Base-by-base conservation (phyloP, 2,888 invertebrate genomes). In the Drosophila flavopinicola region DNA sequence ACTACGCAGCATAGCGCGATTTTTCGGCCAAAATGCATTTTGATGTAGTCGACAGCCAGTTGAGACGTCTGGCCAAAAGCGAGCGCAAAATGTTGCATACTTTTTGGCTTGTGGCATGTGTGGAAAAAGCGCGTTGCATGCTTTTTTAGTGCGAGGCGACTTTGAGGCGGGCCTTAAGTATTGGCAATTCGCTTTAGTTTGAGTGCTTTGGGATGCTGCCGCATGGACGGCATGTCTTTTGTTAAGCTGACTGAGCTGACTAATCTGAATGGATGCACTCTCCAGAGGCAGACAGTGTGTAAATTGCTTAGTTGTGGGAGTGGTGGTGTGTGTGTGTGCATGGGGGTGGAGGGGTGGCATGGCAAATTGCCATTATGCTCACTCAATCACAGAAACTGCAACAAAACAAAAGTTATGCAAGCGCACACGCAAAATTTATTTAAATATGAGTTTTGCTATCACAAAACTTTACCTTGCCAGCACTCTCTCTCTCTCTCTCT, bases 21-120 rank as follows among this genome's bases (percentile, higher is more conserved):
- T 79, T 77, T 77, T 75, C 71, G 74, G 48, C 25, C 64, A 80
- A 80, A 84, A 84, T 84, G 83, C 83, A 85, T 84, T 84, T 84
- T 85, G 86, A 85, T 84, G 76, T 80, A 85, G 74, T 80, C 57
- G 70, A 45, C 61, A 41, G 59, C 35, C 56, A 51, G 56, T 59
- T 61, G 63, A 65, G 58, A 69, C 49, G 45, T 68, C 69, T 59
- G 58, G 38, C 47, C 24, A 42, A 59, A 38, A 57, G 41, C 49
- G 33, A 39, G 30, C 23, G 41, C 37, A 61, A 66, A 4, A 45
- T 13, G 63, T 45, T 66, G 74, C 63, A 56, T 29, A 51, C 63
- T 59, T 57, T 70, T 68, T 64, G 39, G 58, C 9, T 29, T 11
- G 17, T 24, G 23, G 11, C 24, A n/a, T n/a, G 30, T 5, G 42